Evolutionary conservation across 2,888 invertebrate genomes (phyloP).

Genomic region (Pollenia angustigena): DNA sequence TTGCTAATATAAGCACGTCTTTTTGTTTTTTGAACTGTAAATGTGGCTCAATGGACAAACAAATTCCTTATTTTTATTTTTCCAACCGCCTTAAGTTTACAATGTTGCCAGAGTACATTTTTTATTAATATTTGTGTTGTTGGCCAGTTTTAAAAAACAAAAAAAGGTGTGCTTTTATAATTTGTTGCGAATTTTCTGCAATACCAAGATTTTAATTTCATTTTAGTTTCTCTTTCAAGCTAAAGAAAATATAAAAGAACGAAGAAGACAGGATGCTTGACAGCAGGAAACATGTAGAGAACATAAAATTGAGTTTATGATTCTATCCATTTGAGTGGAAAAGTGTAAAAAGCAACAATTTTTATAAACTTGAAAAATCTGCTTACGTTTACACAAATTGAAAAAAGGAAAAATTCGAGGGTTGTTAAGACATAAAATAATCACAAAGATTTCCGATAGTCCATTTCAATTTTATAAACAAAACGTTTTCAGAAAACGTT

Average conservation of each 20-base stretch:
- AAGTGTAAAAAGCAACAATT: no score
- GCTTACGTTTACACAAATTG: background rate
- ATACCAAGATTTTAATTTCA: background rate
- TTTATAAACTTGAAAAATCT: background rate
- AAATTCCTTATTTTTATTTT: background rate
- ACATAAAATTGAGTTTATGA: slow-evolving; percentile 4
- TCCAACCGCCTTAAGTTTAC: background rate
- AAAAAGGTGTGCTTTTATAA: background rate
- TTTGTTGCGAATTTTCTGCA: background rate
- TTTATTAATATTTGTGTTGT: no score
- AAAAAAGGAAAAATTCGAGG: background rate
- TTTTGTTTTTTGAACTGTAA: background rate
- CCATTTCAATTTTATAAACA: background rate
- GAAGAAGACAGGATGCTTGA: background rate
- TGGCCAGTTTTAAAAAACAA: no score
- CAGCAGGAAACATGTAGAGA: background rate
- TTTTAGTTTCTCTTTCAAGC: no score
- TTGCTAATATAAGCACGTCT: no score
- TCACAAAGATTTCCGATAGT: no score
- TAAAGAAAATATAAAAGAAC: no score
- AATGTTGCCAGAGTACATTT: background rate
- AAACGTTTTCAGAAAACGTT: no score
- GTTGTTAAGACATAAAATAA: background rate
- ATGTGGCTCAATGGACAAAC: background rate
- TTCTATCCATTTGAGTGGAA: no score